Evolutionary conservation across 1,140 invertebrate genomes (phyloP).

Genomic region (Camponotus pennsylvanicus): DNA sequence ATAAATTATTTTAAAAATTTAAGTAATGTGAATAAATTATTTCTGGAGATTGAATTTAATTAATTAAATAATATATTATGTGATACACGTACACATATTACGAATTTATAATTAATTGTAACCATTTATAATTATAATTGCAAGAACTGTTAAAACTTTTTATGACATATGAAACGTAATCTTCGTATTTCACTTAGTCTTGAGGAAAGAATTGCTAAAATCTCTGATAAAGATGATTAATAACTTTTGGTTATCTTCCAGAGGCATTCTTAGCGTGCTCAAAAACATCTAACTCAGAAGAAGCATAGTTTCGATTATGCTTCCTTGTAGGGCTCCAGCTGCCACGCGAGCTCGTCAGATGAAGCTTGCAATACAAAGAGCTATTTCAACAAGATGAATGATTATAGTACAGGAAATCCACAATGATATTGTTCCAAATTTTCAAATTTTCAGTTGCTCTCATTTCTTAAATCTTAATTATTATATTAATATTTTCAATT

Average conservation of each 20-base stretch:
- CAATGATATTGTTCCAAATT: background rate
- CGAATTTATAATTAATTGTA: no score
- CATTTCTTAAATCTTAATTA: background rate
- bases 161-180: background rate
- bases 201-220: background rate
- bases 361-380: constrained; percentile 27
- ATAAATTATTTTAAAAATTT: no score
- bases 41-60: no score
- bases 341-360: constrained; percentile 33
- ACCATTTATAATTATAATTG: no score
- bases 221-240: background rate
- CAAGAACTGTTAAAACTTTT: background rate
- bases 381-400: background rate
- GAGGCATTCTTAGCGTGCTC: background rate
- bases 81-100: no score
- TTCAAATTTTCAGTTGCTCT: background rate
- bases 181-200: background rate
- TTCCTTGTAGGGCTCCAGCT: constrained; percentile 1
- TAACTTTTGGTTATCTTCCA: background rate
- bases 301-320: constrained; percentile 59
- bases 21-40: no score
- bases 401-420: constrained; percentile 5
- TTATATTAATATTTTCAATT: background rate
- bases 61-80: no score
- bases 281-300: background rate